Evolutionary conservation across 1,140 invertebrate species (phyloP).

Genomic region (Ceratina japonica): DNA sequence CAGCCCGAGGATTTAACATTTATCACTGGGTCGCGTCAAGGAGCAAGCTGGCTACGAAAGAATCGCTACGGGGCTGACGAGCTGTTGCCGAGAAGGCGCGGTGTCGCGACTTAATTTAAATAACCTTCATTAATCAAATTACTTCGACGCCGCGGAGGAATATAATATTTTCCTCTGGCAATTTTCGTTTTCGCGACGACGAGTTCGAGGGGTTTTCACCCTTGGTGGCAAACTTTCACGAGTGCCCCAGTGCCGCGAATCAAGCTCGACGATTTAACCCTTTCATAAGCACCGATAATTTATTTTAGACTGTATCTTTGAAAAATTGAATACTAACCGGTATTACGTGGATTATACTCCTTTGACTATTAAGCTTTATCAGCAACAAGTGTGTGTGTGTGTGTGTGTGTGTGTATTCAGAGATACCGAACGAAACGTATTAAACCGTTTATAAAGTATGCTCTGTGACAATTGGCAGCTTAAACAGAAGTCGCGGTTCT

Average conservation of each 20-base stretch:
- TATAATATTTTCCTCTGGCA: constrained; percentile 49
- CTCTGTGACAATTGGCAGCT: background rate
- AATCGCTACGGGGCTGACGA: constrained; percentile 16
- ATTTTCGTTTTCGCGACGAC: constrained; percentile 2
- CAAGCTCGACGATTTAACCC: no score
- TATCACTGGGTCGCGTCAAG: constrained; percentile 15
- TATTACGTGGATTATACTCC: no score
- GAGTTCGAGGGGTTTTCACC: constrained; percentile 13
- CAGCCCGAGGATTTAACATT: constrained; percentile 33
- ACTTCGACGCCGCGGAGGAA: constrained; percentile 31
- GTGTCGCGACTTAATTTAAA: constrained; percentile 53
- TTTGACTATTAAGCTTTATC: no score
- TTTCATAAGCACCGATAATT: no score
- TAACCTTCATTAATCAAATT: constrained; percentile 66
- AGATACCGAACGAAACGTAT: no score
- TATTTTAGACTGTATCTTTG: no score
- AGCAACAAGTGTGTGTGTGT: no score
- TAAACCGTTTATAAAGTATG: no score
- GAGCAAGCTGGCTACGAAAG: constrained; percentile 14
- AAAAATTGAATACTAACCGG: no score
- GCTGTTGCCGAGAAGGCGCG: constrained; percentile 40
- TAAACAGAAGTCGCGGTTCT: constrained; percentile 1
- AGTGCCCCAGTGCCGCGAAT: background rate
- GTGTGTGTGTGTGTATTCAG: no score
- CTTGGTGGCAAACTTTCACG: background rate